Conservation (phyloP, 2,113 vertebrate genomes). For the Oostethus manadensis region DNA sequence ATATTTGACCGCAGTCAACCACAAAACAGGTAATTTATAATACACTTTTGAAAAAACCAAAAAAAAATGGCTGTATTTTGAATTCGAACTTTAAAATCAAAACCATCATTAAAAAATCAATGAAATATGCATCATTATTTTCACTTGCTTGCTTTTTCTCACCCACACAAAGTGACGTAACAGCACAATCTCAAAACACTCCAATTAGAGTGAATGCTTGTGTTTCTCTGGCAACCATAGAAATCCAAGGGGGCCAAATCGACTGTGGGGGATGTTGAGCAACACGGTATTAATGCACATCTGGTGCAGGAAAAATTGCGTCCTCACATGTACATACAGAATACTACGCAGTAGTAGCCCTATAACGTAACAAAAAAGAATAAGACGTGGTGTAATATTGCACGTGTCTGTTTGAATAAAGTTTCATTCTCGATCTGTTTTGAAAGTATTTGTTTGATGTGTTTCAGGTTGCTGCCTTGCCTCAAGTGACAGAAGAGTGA, state of each 20-base stretch:
- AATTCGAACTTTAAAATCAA: too few species aligned
- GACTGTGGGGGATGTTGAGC: slow-evolving; percentile 4
- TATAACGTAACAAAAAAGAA: background rate
- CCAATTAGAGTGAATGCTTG: too few species aligned
- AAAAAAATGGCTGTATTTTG: too few species aligned
- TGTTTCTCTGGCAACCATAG: background rate
- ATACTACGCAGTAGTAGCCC: background rate
- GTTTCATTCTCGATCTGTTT: background rate
- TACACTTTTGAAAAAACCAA: too few species aligned
- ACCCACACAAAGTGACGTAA: too few species aligned
- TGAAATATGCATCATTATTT: too few species aligned
- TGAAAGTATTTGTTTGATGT: slow-evolving; percentile 5
- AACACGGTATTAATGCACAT: background rate
- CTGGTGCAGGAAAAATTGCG: slow-evolving; percentile 5
- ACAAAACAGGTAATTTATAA: too few species aligned
- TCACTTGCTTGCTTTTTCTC: too few species aligned
- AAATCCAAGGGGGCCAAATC: background rate
- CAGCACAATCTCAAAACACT: too few species aligned
- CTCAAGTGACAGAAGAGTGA: slow-evolving; percentile 78
- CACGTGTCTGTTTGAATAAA: background rate
- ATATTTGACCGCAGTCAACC: too few species aligned
- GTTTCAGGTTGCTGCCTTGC: slow-evolving; percentile 66
- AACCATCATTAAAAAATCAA: too few species aligned
- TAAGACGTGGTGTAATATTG: slow-evolving; percentile 6
- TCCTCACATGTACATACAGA: background rate